A percentile compares a stretch with the other conserved stretches of the same genome.
Evolutionary conservation across 2,797 vertebrate species (phyloP).

Genomic region (Clarias platycephalus): DNA sequence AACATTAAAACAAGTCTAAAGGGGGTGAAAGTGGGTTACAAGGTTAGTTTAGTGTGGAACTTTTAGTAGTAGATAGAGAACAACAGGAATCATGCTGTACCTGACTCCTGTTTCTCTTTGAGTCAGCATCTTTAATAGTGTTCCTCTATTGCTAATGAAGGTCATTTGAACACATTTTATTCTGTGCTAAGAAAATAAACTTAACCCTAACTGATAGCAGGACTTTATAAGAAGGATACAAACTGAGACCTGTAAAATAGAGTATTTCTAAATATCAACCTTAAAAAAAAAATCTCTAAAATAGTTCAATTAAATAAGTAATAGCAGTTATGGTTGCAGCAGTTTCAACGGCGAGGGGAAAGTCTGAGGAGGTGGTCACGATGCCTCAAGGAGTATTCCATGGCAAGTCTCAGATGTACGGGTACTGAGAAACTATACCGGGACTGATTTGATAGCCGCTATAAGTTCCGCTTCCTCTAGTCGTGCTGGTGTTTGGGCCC

Average conservation of each 20-base stretch:
- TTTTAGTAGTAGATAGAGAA: constrained; percentile 39
- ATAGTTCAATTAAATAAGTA: constrained; percentile 63
- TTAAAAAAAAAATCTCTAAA: constrained; percentile 60
- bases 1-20: constrained; percentile 42
- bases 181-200: constrained; percentile 49
- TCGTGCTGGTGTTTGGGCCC: constrained; percentile 81
- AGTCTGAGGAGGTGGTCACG: constrained; percentile 34
- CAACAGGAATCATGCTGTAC: constrained; percentile 11
- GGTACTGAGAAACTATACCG: constrained; percentile 91
- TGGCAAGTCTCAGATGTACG: constrained; percentile 80
- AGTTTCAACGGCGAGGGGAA: constrained; percentile 45
- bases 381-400: not conserved
- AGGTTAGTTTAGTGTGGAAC: constrained; percentile 59
- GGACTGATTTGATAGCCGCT: constrained; percentile 94
- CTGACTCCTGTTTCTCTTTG: constrained; percentile 32
- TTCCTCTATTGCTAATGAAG: constrained; percentile 55
- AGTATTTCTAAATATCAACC: constrained; percentile 52
- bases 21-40: constrained; percentile 34
- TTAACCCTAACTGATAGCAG: constrained; percentile 40
- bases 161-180: constrained; percentile 43
- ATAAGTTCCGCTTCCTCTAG: constrained; percentile 78
- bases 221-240: constrained; percentile 43
- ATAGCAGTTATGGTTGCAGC: constrained; percentile 62
- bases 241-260: constrained; percentile 51
- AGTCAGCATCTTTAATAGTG: constrained; percentile 50